Percentiles rank a stretch among this genome's conserved stretches.
Conservation (phyloP, 53 echinoderm and acorn worm genomes). For the Echinarachnius parma region DNA sequence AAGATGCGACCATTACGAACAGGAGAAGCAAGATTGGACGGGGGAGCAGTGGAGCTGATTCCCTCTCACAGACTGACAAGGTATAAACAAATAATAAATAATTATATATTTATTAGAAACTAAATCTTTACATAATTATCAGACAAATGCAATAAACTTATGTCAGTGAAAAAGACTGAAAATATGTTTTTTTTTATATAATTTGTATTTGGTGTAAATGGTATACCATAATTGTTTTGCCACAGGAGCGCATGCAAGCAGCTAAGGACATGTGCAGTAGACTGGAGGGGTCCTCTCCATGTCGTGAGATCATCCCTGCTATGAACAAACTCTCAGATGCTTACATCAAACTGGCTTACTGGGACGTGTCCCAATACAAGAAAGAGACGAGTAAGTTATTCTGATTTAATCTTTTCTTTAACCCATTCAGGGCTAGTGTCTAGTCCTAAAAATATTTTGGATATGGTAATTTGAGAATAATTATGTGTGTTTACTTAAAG, state of each 20-base stretch:
- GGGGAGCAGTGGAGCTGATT: slow-evolving; percentile 18
- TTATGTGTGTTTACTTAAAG: too few species aligned
- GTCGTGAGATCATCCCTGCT: slow-evolving; percentile 55
- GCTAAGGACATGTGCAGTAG: slow-evolving; percentile 56
- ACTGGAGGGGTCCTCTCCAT: slow-evolving; percentile 37
- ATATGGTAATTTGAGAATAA: not conserved
- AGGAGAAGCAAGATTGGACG: slow-evolving; percentile 60
- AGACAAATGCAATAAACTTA: too few species aligned
- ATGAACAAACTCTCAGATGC: slow-evolving; percentile 88
- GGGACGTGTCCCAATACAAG: slow-evolving; percentile 75
- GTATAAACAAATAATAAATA: too few species aligned
- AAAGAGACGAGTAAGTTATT: slow-evolving; percentile 76
- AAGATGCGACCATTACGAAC: slow-evolving; percentile 59
- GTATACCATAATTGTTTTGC: not conserved
- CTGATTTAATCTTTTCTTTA: too few species aligned
- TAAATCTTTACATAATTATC: too few species aligned
- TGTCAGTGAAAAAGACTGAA: too few species aligned
- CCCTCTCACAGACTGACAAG: slow-evolving; percentile 71
- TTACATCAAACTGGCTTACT: slow-evolving; percentile 88
- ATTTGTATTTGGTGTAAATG: too few species aligned
- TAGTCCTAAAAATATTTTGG: not conserved
- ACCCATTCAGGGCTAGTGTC: not conserved
- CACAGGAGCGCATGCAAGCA: slow-evolving; percentile 85
- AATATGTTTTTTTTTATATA: too few species aligned
- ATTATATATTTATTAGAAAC: too few species aligned